Base-by-base conservation (phyloP, 1,140 invertebrate species). In the Manduca sexta region DNA sequence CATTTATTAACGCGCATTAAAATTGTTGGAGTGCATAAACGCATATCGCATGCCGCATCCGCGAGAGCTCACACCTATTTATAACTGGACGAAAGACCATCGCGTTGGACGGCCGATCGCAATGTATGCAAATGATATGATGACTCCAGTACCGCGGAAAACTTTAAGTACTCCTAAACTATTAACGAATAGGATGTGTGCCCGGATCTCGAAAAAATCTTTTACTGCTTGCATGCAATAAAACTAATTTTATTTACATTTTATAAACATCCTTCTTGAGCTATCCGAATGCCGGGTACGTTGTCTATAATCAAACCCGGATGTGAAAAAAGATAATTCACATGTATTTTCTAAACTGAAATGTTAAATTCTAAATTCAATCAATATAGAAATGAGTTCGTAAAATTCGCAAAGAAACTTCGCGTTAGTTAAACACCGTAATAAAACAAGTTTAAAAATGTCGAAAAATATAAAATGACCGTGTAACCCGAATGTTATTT, bases 41-140 rank as follows among this genome's bases (percentile, higher is more conserved):
- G 21, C 21, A 26, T 45, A 47, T 55, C 44, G 26, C 14, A 30
- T 51, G 30, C 57, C 55, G 26, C 41, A 57, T 57, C 55, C 49
- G 44, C 29, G 11, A 49, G 41, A 34, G 43, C 40, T 56, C 54
- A 52, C 46, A 18, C n/a, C 43, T 49, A 58, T 58, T 58, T 45
- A 52, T 47, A 58, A 21, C n/a, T 53, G n/a, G 7, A 34, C 12
- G 21, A 30, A 43, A 43, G 41, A 30, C 21, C 26, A 40, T 40
- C 21, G n/a, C 26, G 12, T 17, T 12, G n/a, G 41, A 45, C 43
- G 35, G 45, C 41, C 39, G 39, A 39, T 45, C 44, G 45, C 47
- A 56, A 61, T 60, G 47, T 60, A 60, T 59, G 56, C 57, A 64
- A 64, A 64, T 56, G 29, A 45, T 49, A 48, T 47, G 33, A 44